These are phyloP conservation scores for Hippoglossus hippoglossus DNA, from an alignment of 2,797 vertebrate genomes.

Conservation along the genomic window DNA sequence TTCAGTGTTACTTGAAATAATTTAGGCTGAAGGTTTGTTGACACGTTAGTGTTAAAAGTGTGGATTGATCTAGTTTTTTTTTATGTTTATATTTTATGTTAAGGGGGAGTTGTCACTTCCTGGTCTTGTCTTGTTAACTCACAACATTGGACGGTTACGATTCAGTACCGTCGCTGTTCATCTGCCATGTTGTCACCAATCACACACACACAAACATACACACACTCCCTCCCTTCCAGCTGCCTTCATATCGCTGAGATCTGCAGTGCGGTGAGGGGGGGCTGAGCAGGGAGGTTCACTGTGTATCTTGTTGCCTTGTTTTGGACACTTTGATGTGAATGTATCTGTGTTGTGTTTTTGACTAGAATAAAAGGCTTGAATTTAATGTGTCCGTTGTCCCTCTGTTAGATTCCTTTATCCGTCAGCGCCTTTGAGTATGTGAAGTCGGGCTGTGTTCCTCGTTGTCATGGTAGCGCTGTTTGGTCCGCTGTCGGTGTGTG, in stretches of 20 bases:
- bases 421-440: neutral
- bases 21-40: conserved; percentile 2
- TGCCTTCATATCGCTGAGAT: conserved; percentile 68
- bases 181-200: conserved; percentile 16
- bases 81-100: conserved; percentile 14
- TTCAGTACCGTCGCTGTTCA: conserved; percentile 11
- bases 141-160: conserved; percentile 20
- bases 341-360: conserved; percentile 51
- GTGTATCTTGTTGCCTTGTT: conserved; percentile 62
- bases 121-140: conserved; percentile 1
- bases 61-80: conserved; percentile 3
- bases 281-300: conserved; percentile 20
- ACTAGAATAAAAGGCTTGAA: conserved; percentile 71
- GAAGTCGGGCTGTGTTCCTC: neutral
- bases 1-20: conserved; percentile 1
- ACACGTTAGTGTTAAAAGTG: conserved; percentile 1
- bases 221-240: conserved; percentile 24
- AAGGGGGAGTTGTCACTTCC: neutral
- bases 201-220: conserved; percentile 11
- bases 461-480: neutral
- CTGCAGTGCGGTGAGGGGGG: conserved; percentile 33
- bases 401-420: conserved; percentile 27
- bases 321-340: conserved; percentile 62
- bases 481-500: neutral
- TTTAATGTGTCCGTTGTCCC: conserved; percentile 21